These are phyloP conservation scores for Pyrgus malvae DNA, from an alignment of 2,888 invertebrate species.

Conservation along the genomic window DNA sequence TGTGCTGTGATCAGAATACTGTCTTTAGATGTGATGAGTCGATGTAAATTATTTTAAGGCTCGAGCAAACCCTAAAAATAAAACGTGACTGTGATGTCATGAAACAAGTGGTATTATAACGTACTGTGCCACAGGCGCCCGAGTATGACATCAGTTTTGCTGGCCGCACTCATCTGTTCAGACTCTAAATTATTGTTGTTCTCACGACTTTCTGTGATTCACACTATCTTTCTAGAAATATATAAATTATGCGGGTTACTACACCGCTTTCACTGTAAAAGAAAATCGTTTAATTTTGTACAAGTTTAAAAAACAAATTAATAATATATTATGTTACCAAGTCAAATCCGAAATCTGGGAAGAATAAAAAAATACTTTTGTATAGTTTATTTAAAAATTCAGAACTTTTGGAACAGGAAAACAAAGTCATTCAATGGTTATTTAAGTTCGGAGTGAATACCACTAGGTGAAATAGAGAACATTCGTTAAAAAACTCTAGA, in stretches of 20 bases:
- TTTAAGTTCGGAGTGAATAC: too few species aligned
- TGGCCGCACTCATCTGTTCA: slow-evolving; percentile 59
- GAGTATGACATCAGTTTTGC: slow-evolving; percentile 72
- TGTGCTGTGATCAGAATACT: slow-evolving; percentile 20
- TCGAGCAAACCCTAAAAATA: slow-evolving; percentile 70
- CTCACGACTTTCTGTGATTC: slow-evolving; percentile 40
- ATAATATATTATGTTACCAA: too few species aligned
- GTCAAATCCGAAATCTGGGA: too few species aligned
- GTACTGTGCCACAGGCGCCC: slow-evolving; percentile 64
- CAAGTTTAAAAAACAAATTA: too few species aligned
- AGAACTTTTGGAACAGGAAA: too few species aligned
- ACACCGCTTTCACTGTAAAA: background rate
- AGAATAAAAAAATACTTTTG: too few species aligned
- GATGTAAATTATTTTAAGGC: slow-evolving; percentile 64
- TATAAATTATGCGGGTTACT: slow-evolving; percentile 17
- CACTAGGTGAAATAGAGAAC: too few species aligned
- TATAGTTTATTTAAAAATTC: too few species aligned
- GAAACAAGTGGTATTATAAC: slow-evolving; percentile 62
- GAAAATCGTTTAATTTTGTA: too few species aligned
- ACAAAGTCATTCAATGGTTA: too few species aligned
- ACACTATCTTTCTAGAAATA: slow-evolving; percentile 23
- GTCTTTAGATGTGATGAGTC: slow-evolving; percentile 23
- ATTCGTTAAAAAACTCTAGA: too few species aligned
- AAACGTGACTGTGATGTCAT: slow-evolving; percentile 73
- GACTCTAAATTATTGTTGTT: slow-evolving; percentile 59